Base-by-base conservation (phyloP, 2,888 invertebrate genomes). In the Iselma pallidipennis region DNA sequence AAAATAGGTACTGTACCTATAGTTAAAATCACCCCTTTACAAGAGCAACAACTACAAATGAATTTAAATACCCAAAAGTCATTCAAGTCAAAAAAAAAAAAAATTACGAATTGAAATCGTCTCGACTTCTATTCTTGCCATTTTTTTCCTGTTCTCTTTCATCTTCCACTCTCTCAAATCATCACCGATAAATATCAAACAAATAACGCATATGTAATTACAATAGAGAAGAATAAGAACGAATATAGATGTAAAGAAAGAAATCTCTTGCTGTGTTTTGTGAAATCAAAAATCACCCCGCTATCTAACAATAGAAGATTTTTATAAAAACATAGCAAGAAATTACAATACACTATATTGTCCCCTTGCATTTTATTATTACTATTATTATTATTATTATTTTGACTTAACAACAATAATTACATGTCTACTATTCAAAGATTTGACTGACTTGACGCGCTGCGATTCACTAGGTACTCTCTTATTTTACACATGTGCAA, bases 401-500 rank as follows among this genome's bases (percentile, higher is more conserved):
- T 37, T 16, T 37, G 37, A 37, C 21, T 42, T 42, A n/a, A 42
- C 42, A 42, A 42, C 16, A 42, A 42, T 42, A 42, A 42, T 42
- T 42, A 42, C 42, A 42, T 42, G 21, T 42, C 19, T 21, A 42
- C 42, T 10, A 42, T 42, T 7, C 2, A 14, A 10, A 14, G n/a
- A 4, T 33, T 33, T 33, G 33, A 42, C 2, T 42, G 42, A 42
- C 42, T 42, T 42, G 42, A 42, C 42, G 21, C 62, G 57, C n/a
- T n/a, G n/a, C n/a, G n/a, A n/a, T n/a, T n/a, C n/a, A n/a, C n/a
- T n/a, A n/a, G n/a, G n/a, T n/a, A 62, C 62, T 62, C n/a, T n/a
- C n/a, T 62, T 62, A 65, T 62, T 21, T 9, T 10, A 14, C 68
- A 72, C 77, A 77, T 77, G 77, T 78, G 77, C 72, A 75, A 77